Evolutionary conservation across 2,888 invertebrate species (phyloP).

Genomic region (Auanema sp.): DNA sequence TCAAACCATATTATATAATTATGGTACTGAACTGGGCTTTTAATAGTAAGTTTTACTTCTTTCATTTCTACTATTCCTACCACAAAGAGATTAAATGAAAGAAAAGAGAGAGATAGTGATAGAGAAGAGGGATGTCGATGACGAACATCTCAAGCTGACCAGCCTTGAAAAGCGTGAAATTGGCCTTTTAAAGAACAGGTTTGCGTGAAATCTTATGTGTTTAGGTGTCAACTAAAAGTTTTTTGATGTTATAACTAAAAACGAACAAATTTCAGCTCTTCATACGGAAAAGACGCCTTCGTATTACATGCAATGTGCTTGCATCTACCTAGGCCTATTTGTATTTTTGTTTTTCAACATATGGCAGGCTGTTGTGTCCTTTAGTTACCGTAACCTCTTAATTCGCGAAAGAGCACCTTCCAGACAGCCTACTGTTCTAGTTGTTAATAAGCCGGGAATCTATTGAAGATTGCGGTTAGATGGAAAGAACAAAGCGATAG

Average conservation of each 20-base stretch:
- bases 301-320: conserved; percentile 51
- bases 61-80: not conserved
- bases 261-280: conserved; percentile 42
- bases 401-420: conserved; percentile 6
- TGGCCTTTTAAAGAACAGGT: not conserved
- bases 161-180: not conserved
- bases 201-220: not conserved
- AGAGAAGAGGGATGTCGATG: conserved; percentile 4
- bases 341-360: conserved; percentile 54
- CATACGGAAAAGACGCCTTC: conserved; percentile 52
- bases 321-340: conserved; percentile 40
- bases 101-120: conserved; percentile 4
- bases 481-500: too few relatives aligned
- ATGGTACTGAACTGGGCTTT: conserved; percentile 63
- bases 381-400: conserved; percentile 39
- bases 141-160: not conserved
- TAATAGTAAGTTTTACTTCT: conserved; percentile 48
- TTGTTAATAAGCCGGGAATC: conserved; percentile 38
- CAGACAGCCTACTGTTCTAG: conserved; percentile 39
- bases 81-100: not conserved
- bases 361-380: conserved; percentile 58
- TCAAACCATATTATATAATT: conserved; percentile 62
- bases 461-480: conserved; percentile 2
- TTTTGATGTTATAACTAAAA: conserved; percentile 6
- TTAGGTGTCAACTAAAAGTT: conserved; percentile 5